Evolutionary conservation across 2,797 vertebrate species (phyloP), one percentile per base, ranked within the genome.

Genomic region (Epinephelus coioides): DNA sequence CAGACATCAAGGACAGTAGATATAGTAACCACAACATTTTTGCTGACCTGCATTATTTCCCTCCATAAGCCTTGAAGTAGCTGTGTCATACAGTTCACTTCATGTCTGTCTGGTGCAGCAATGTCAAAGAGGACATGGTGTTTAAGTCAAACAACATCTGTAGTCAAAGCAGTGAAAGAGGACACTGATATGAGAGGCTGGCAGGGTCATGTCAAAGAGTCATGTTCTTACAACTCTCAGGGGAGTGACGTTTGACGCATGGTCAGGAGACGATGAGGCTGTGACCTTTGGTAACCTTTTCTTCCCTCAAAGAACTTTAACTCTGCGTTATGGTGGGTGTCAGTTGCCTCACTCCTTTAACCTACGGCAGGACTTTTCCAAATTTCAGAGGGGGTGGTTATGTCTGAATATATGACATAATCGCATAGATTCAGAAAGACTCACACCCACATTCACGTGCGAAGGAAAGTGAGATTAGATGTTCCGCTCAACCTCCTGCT

Each of bases 81-180:
- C 18, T 43, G 23, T 49, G 14, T 38, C 14, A 30, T n/a, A 9
- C 61, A 44, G 23, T 49, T 67, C 19, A 79, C 64, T 30, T 80
- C 25, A 18, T 68, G 43, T 30, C 21, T 56, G 73, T 84, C 73
- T 78, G 74, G 46, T 44, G 61, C 25, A 2, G 25, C 11, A 0
- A 43, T 78, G 83, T 75, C 47, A 80, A 78, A 73, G 55, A 78
- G 66, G 59, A 72, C 61, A 40, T 21, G 69, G 64, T 75, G 76
- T 87, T 83, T 55, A 73, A 84, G 82, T 89, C 79, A 82, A 87
- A 89, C 82, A 83, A 49, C 81, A 70, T 80, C 56, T 82, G 81
- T 43, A 82, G 81, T 63, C 44, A 69, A 44, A 75, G 62, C 69
- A 69, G 73, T 69, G 82, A 25, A 71, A 81, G 61, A 82, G 51